Percentiles rank a stretch among this genome's conserved stretches.
Conservation (phyloP, 2,888 invertebrate genomes). For the Nectonema munidae region DNA sequence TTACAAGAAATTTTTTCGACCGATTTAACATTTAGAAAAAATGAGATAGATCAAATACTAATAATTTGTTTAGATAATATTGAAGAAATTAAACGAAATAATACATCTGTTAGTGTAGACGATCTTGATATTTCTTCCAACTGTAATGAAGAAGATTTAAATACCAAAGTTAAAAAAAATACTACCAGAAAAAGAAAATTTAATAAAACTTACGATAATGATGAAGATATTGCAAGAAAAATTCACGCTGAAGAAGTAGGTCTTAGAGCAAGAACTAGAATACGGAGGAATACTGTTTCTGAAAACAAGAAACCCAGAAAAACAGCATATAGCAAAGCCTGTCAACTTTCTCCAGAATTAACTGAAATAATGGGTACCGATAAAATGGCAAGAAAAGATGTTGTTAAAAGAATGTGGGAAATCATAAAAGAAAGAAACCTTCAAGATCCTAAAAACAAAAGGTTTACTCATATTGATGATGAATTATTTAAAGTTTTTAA, state of each 20-base stretch:
- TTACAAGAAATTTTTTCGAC: too few species aligned
- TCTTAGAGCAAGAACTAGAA: slow-evolving; percentile 8
- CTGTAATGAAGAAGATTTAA: too few species aligned
- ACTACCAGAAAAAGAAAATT: too few species aligned
- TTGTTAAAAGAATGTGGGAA: slow-evolving; percentile 23
- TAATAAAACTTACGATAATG: slow-evolving; percentile 18
- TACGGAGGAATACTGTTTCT: too few species aligned
- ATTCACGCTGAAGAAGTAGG: slow-evolving; percentile 20
- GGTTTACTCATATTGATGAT: slow-evolving; percentile 68
- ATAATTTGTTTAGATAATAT: too few species aligned
- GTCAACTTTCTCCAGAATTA: slow-evolving; percentile 48
- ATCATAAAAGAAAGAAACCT: slow-evolving; percentile 23
- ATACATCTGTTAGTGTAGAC: too few species aligned
- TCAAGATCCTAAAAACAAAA: slow-evolving; percentile 58
- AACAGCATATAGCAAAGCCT: slow-evolving; percentile 44
- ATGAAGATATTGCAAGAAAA: slow-evolving; percentile 21
- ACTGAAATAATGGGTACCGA: slow-evolving; percentile 49
- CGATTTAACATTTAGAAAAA: too few species aligned
- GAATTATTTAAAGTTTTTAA: slow-evolving; percentile 57
- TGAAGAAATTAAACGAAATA: too few species aligned
- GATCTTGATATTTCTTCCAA: too few species aligned
- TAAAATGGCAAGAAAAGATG: slow-evolving; percentile 23
- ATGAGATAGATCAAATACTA: too few species aligned
- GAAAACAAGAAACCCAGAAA: too few species aligned
- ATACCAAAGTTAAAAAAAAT: too few species aligned